Evolutionary conservation across 1,140 invertebrate species (phyloP).

Genomic region (Papilio xuthus): DNA sequence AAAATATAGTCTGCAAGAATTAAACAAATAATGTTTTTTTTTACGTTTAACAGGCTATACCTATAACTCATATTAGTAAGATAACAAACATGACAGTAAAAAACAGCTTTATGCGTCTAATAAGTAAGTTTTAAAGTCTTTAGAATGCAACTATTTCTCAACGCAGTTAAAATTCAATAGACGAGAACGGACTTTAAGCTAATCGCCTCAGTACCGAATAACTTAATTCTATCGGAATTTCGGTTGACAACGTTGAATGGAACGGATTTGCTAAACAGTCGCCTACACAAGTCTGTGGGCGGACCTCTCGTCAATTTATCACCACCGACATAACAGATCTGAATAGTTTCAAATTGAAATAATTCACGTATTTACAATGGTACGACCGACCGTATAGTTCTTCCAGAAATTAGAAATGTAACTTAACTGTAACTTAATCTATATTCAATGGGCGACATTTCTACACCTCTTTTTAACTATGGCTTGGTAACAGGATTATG

Average conservation of each 20-base stretch:
- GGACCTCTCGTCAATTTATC: constrained; percentile 14
- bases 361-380: not conserved
- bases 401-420: not conserved
- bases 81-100: no score
- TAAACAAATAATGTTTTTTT: no score
- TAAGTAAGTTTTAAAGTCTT: not conserved
- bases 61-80: no score
- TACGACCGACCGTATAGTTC: not conserved
- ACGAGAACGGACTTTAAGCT: not conserved
- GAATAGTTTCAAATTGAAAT: constrained; percentile 21
- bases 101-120: no score
- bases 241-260: constrained; percentile 14
- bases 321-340: not conserved
- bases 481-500: no score
- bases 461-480: no score
- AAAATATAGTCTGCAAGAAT: no score
- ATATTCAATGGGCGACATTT: no score
- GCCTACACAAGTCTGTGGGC: not conserved
- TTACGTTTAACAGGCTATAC: no score
- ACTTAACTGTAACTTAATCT: not conserved
- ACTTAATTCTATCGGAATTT: constrained; percentile 23
- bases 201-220: not conserved
- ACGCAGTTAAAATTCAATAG: not conserved
- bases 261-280: not conserved
- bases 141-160: not conserved